Evolutionary conservation across 1,140 invertebrate genomes (phyloP), one percentile per base, ranked within the genome.

Genomic region (Apolygus lucorum): DNA sequence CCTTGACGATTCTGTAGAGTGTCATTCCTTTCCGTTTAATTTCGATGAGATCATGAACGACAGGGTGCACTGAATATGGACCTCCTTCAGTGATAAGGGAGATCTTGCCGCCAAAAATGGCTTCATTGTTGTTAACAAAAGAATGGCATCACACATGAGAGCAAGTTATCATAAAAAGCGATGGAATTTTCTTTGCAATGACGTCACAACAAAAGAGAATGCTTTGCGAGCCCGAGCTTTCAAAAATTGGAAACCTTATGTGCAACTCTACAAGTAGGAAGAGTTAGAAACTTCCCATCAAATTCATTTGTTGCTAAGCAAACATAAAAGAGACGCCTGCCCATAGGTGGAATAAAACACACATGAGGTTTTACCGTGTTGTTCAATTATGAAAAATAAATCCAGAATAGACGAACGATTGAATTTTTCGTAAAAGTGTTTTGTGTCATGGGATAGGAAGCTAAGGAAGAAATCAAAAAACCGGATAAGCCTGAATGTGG

Each of bases 401-500:
- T 42, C 34, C 34, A 42, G 34, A 42, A 42, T 42, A 42, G 4
- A 42, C 17, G 34, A 8, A 8, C 34, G 34, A 42, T 42, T 42
- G 34, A 42, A 4, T 42, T 42, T 42, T 42, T 42, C 17, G 4
- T 42, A 8, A 4, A 42, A 42, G 17, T 8, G 34, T 42, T 42
- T 4, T 42, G 34, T 42, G 4, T 8, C 68, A 42, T 17, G 17
- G 34, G 34, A 42, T 42, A 8, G 34, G 34, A 8, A 8, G 34
- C 4, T 42, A 42, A 42, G 34, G 17, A 42, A 42, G 17, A 42
- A 4, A 42, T 17, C 4, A 8, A 17, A 17, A 42, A 42, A 42
- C 34, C 17, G 34, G 34, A 42, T 42, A 11, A 63, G 67, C 29
- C 52, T 28, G 17, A 69, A 63, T 28, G 29, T 29, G n/a, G 62